Evolutionary conservation across 2,797 vertebrate species (phyloP).

Genomic region (Onychomys leucogaster): DNA sequence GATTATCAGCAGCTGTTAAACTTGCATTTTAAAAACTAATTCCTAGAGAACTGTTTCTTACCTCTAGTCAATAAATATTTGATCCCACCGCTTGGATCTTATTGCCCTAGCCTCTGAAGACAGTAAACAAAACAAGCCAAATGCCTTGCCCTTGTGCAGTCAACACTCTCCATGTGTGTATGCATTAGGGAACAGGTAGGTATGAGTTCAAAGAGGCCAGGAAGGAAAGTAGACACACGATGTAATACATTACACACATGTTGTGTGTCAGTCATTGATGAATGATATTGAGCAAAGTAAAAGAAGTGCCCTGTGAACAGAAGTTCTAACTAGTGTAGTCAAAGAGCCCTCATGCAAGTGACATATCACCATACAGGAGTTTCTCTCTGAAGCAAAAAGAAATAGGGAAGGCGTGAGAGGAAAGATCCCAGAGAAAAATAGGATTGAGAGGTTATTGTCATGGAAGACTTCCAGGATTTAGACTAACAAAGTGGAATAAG

Average conservation of each 20-base stretch:
- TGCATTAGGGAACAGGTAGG: neutral
- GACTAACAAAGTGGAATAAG: neutral
- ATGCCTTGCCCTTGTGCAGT: neutral
- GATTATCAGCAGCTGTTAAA: neutral
- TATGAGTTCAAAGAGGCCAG: neutral
- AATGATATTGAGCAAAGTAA: neutral
- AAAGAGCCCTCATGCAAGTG: neutral
- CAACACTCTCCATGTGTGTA: neutral
- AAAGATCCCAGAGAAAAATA: neutral
- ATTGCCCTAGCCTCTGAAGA: neutral
- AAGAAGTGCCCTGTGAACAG: neutral
- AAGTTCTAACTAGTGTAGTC: neutral
- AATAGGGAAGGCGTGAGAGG: neutral
- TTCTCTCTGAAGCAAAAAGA: neutral
- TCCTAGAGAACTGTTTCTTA: neutral
- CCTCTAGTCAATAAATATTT: neutral
- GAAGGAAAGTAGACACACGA: neutral
- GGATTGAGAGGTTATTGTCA: neutral
- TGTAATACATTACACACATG: neutral
- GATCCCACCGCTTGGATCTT: neutral
- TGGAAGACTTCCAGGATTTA: neutral
- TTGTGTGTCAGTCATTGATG: neutral
- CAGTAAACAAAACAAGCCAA: neutral
- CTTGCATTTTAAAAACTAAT: neutral
- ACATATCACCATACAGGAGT: neutral